Conservation (phyloP, 1,140 invertebrate species). For the Lycorma delicatula region DNA sequence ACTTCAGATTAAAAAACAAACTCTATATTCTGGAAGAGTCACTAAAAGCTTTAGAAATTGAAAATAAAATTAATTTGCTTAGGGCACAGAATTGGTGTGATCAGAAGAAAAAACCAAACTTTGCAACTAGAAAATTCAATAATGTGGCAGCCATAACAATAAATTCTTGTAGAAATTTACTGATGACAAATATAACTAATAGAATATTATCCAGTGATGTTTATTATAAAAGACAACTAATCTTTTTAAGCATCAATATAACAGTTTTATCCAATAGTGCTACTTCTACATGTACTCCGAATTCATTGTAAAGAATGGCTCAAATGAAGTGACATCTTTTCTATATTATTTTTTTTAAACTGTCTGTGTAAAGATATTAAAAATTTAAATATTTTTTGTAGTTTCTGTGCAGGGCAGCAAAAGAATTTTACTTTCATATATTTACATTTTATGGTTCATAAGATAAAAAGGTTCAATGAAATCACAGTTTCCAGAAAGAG, state of each 20-base stretch:
- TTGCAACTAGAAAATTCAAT: neutral
- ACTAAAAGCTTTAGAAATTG: neutral
- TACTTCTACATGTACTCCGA: constrained; percentile 22
- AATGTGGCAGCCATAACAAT: constrained; percentile 16
- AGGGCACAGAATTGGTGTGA: constrained; percentile 3
- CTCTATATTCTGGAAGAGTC: neutral
- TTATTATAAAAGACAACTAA: constrained; percentile 21
- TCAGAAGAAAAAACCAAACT: neutral
- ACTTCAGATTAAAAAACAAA: neutral
- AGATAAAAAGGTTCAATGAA: neutral
- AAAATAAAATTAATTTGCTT: constrained; percentile 7
- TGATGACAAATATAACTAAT: constrained; percentile 1
- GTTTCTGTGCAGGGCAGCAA: neutral
- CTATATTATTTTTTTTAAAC: constrained; percentile 13
- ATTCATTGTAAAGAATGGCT: constrained; percentile 11
- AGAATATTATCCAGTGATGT: constrained; percentile 17
- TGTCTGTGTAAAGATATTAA: constrained; percentile 6
- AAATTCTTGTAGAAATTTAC: constrained; percentile 22
- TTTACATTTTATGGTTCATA: neutral
- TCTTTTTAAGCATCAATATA: constrained; percentile 19
- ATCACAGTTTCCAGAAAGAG: neutral
- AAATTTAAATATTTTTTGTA: neutral
- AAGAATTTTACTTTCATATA: neutral
- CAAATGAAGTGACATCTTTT: constrained; percentile 15
- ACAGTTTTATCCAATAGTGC: constrained; percentile 10